Evolutionary conservation across 1,140 invertebrate genomes (phyloP).

Genomic region (Drosophila sproati): DNA sequence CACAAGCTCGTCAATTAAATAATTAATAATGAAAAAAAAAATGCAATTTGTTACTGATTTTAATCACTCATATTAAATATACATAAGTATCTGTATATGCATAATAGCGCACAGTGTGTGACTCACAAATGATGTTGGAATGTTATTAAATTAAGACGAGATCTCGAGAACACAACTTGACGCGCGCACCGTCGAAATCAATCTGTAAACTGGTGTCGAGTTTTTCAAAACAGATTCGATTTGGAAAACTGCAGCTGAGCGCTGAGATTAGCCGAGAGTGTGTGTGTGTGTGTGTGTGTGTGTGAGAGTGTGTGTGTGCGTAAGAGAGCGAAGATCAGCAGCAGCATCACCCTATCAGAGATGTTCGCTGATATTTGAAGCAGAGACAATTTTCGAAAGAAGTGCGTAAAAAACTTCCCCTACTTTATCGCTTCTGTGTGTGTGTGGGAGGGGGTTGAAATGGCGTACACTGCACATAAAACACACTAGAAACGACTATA

Average conservation of each 20-base stretch:
- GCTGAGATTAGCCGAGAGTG: conserved; percentile 23
- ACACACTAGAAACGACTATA: no score
- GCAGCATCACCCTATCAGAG: not conserved
- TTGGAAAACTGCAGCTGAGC: conserved; percentile 53
- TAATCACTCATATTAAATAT: no score
- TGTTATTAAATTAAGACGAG: conserved; percentile 5
- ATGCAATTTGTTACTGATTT: no score
- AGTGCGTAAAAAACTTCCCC: conserved; percentile 54
- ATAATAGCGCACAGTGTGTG: not conserved
- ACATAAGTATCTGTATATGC: not conserved
- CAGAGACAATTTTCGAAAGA: conserved; percentile 7
- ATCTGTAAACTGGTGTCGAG: conserved; percentile 68
- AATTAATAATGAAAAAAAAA: no score
- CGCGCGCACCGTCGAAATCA: conserved; percentile 70
- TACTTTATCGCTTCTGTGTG: conserved; percentile 47
- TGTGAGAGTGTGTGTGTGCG: conserved; percentile 1
- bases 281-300: conserved; percentile 2
- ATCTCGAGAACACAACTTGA: conserved; percentile 52
- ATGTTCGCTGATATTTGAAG: conserved; percentile 11
- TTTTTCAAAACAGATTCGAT: conserved; percentile 71
- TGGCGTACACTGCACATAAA: not conserved
- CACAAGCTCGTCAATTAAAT: not conserved
- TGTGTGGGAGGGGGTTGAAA: conserved; percentile 19
- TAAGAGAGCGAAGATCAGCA: conserved; percentile 13
- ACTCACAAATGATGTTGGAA: conserved; percentile 6